A percentile compares a stretch with the other conserved stretches of the same genome.
phyloP scores from a whole-genome alignment of 2,797 vertebrate species.

The Notolepis coatsorum region DNA sequence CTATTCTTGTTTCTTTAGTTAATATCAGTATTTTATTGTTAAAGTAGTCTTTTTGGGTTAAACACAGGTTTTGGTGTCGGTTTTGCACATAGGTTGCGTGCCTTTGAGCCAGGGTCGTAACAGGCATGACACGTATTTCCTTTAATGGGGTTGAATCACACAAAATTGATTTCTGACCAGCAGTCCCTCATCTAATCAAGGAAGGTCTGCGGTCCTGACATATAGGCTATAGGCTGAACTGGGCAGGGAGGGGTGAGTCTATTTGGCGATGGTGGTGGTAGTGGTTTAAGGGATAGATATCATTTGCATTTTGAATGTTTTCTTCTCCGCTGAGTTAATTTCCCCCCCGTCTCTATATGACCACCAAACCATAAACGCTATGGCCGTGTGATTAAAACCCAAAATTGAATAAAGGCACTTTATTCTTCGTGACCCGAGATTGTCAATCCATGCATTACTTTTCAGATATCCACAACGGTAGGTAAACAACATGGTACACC shows the following conservation, averaged over 20 bases:
- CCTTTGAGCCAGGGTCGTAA: no score
- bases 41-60: no score
- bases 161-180: constrained; percentile 65
- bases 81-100: no score
- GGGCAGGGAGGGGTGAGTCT: neutral
- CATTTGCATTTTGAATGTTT: constrained; percentile 82
- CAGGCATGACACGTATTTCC: constrained; percentile 49
- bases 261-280: neutral
- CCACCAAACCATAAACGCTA: constrained; percentile 55
- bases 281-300: constrained; percentile 37
- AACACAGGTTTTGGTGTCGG: no score
- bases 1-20: no score
- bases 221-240: no score
- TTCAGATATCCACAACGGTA: constrained; percentile 49
- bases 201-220: constrained; percentile 33
- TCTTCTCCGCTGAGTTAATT: constrained; percentile 59
- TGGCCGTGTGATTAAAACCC: constrained; percentile 53
- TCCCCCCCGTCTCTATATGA: constrained; percentile 39
- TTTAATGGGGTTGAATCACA: constrained; percentile 57
- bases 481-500: constrained; percentile 26
- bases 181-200: constrained; percentile 62
- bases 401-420: constrained; percentile 30
- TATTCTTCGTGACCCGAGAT: constrained; percentile 52
- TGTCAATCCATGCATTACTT: constrained; percentile 61
- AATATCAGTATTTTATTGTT: no score